These are phyloP conservation scores for Hypomesus transpacificus DNA, from an alignment of 2,113 vertebrate genomes.

Conservation along the genomic window DNA sequence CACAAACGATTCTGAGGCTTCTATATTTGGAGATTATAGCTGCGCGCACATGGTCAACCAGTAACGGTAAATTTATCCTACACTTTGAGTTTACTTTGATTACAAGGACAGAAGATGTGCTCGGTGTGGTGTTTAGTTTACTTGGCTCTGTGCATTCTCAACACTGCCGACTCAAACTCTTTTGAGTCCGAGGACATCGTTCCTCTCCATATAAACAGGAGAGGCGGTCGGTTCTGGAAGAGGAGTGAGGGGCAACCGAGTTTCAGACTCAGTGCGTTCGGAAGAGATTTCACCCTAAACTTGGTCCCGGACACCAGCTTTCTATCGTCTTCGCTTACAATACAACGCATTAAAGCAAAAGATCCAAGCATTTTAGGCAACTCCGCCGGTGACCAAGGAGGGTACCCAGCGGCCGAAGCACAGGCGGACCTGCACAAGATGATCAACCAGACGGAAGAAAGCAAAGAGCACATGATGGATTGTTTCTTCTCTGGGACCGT, in stretches of 20 bases:
- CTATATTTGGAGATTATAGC: not conserved
- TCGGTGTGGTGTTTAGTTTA: constrained; percentile 26
- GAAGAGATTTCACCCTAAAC: constrained; percentile 70
- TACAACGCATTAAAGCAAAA: constrained; percentile 66
- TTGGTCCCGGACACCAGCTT: constrained; percentile 79
- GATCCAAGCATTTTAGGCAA: constrained; percentile 34
- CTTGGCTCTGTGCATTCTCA: constrained; percentile 45
- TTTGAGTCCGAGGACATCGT: constrained; percentile 66
- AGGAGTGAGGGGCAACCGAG: constrained; percentile 62
- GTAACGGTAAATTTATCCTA: not conserved
- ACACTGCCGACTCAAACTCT: constrained; percentile 46
- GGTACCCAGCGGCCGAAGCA: not conserved
- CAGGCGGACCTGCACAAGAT: constrained; percentile 16
- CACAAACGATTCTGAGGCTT: not conserved
- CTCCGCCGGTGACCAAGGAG: constrained; percentile 23
- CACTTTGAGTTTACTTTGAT: not conserved
- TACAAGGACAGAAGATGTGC: constrained; percentile 52
- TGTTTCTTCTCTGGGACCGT: constrained; percentile 83
- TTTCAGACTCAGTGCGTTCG: constrained; percentile 74
- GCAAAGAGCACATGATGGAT: constrained; percentile 49
- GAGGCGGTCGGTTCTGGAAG: constrained; percentile 66
- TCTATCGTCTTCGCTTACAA: constrained; percentile 71
- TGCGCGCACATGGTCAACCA: not conserved
- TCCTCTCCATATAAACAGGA: constrained; percentile 59
- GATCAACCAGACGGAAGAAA: constrained; percentile 48